Base-by-base conservation (phyloP, 2,888 invertebrate species). In the Coleophora deauratella region DNA sequence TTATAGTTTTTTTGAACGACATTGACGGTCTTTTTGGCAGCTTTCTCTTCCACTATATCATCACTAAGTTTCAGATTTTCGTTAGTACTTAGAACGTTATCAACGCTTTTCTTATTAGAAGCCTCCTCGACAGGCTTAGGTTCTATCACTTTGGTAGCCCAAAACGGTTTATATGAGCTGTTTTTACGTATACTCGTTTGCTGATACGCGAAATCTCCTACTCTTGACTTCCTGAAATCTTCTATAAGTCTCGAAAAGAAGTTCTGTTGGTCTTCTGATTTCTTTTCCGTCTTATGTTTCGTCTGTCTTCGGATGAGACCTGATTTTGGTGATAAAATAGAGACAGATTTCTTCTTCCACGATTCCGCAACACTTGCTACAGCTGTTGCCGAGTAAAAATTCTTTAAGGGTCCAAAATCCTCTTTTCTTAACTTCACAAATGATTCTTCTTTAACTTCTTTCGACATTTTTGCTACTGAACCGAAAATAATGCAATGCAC, bases 291-390 rank as follows among this genome's bases (percentile, higher is more conserved):
- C 35, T 33, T 40, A 46, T 47, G 42, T 54, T 49, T 33, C 35
- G 51, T 36, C 48, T 37, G 54, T 60, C 27, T 57, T 8, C 62
- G 55, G 33, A 75, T 66, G 37, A 70, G 57, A 8, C 73, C 77
- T 0, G 79, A 72, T 54, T 76, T 81, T 0, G 80, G 76, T 0
- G 76, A 78, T n/a, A 68, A 44, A n/a, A 79, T 69, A 0, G 75
- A 68, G 0, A 77, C 73, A 0, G 76, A 73, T 52, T 79, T 82
- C 9, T 59, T 53, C 49, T 72, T 79, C 75, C 77, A 80, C 1
- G 49, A 57, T 1, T 71, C 66, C 0, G 57, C 67, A 3, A 64
- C 65, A 10, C 55, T 67, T 0, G 53, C 42, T 0, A 67, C 59
- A 31, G 49, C 49, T 0, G 62, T 51, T 1, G 56, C 52, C 0